Evolutionary conservation across 2,113 vertebrate genomes (phyloP).

Genomic region (Platichthys stellatus): DNA sequence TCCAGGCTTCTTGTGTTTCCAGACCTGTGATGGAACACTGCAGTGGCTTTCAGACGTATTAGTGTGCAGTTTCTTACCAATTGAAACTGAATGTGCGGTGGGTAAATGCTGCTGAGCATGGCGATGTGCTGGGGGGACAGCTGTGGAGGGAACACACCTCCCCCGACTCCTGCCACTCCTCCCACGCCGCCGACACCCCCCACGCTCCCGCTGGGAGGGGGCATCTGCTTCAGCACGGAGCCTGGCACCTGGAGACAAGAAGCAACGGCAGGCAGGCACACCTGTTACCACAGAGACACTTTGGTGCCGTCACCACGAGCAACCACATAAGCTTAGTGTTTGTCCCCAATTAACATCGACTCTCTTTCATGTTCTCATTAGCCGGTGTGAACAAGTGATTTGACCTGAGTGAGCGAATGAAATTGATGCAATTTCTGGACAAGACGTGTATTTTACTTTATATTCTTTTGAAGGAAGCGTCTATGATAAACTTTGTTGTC

Average conservation of each 20-base stretch:
- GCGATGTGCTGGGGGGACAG: slow-evolving; percentile 98
- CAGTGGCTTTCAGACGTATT: no score
- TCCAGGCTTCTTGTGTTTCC: no score
- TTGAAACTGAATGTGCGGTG: slow-evolving; percentile 95
- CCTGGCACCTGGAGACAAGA: slow-evolving; percentile 88
- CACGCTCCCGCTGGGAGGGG: slow-evolving; percentile 90
- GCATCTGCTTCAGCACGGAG: slow-evolving; percentile 98
- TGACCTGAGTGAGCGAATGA: not conserved
- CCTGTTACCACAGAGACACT: slow-evolving; percentile 54
- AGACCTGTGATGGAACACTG: no score
- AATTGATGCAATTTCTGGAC: slow-evolving; percentile 29
- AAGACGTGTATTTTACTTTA: slow-evolving; percentile 13
- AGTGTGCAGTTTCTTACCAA: slow-evolving; percentile 84
- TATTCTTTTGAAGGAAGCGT: not conserved
- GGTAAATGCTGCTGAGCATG: slow-evolving; percentile 99
- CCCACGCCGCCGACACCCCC: slow-evolving; percentile 92
- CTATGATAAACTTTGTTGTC: slow-evolving; percentile 4
- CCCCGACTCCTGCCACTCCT: slow-evolving; percentile 77
- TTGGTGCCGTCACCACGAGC: slow-evolving; percentile 42
- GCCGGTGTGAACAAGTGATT: slow-evolving; percentile 25
- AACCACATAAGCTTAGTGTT: slow-evolving; percentile 29
- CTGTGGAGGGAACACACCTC: slow-evolving; percentile 87
- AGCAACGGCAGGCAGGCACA: slow-evolving; percentile 37
- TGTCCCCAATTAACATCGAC: slow-evolving; percentile 15
- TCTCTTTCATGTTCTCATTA: slow-evolving; percentile 34